A percentile compares a stretch with the other conserved stretches of the same genome.
Evolutionary conservation across 37 sponge, comb jelly and placozoan species (phyloP).

Genomic region (Amphimedon queenslandica): DNA sequence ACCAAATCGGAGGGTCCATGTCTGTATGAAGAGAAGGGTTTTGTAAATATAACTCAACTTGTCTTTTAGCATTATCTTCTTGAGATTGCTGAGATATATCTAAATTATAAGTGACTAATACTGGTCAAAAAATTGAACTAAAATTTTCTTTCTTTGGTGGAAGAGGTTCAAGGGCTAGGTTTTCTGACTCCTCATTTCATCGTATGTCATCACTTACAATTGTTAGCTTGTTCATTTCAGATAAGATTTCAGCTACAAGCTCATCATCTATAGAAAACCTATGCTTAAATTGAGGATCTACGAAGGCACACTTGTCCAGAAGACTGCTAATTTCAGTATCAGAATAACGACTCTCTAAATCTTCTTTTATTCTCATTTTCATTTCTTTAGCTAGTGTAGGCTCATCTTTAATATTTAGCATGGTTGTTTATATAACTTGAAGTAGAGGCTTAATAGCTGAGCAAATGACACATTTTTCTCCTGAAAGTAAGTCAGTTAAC

Average conservation of each 20-base stretch:
- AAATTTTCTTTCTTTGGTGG: neutral
- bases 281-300: slow-evolving; percentile 22
- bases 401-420: slow-evolving; percentile 2
- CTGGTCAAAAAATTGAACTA: neutral
- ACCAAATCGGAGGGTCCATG: slow-evolving; percentile 16
- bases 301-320: slow-evolving; percentile 1
- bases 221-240: neutral
- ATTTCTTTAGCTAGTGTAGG: slow-evolving; percentile 18
- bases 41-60: neutral
- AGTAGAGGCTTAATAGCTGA: slow-evolving; percentile 16
- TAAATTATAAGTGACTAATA: too few species aligned
- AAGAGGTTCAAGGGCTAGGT: neutral
- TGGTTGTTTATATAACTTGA: neutral
- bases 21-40: neutral
- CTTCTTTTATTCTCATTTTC: neutral
- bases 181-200: neutral
- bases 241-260: neutral
- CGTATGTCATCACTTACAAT: neutral
- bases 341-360: neutral
- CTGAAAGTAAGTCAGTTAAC: slow-evolving; percentile 17
- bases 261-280: neutral
- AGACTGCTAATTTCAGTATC: neutral
- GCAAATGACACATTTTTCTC: slow-evolving; percentile 9
- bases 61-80: too few species aligned
- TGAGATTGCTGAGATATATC: too few species aligned